A percentile compares a stretch with the other conserved stretches of the same genome.
These are phyloP conservation scores for Psephotus haematonotus DNA, from an alignment of 2,113 vertebrate species.

Conservation along the genomic window DNA sequence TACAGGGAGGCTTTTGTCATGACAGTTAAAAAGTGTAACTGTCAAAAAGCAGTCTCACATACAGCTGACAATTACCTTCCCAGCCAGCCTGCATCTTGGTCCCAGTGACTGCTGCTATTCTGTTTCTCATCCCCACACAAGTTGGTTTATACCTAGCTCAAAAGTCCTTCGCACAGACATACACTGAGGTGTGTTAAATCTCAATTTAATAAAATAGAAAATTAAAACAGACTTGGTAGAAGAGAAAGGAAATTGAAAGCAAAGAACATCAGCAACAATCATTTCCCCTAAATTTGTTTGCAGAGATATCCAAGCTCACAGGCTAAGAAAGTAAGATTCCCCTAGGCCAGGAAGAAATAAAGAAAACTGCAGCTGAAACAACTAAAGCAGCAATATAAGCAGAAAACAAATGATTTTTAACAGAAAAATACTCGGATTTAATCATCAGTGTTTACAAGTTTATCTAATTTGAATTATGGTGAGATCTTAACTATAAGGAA, in stretches of 20 bases:
- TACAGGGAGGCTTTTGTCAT: neutral
- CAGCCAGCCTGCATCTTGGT: neutral
- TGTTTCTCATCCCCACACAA: neutral
- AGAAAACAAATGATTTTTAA: neutral
- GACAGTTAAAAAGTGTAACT: neutral
- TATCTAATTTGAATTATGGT: neutral
- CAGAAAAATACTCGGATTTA: neutral
- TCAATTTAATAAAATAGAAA: neutral
- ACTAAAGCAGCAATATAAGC: neutral
- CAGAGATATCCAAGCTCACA: neutral
- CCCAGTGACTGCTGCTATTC: neutral
- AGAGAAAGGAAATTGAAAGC: neutral
- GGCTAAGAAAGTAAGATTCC: neutral
- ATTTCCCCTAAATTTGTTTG: neutral
- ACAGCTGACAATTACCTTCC: neutral
- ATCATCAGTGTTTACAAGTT: neutral
- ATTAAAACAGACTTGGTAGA: neutral
- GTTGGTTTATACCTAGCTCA: neutral
- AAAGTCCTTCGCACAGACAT: neutral
- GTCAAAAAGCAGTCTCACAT: neutral
- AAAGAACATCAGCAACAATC: neutral
- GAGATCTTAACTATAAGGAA: neutral
- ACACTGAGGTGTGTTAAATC: neutral
- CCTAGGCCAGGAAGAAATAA: neutral
- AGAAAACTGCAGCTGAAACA: neutral